Conservation (phyloP, 92 coral and sea anemone species). For the Epizoanthus illoricatus region DNA sequence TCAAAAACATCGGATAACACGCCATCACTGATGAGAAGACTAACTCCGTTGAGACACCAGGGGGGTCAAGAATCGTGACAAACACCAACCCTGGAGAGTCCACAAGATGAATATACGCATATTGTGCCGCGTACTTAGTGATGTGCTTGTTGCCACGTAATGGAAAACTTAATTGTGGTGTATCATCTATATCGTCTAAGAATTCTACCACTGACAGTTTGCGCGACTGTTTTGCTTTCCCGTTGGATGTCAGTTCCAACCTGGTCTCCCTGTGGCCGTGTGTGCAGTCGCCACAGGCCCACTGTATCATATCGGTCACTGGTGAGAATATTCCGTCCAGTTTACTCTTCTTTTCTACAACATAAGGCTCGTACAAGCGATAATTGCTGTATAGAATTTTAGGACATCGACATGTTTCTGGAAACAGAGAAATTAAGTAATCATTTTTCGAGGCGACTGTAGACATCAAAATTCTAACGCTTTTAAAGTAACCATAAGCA, state of each 20-base stretch:
- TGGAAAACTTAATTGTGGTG: slow-evolving; percentile 69
- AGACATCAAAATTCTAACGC: no score
- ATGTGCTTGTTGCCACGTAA: slow-evolving; percentile 65
- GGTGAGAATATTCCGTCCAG: slow-evolving; percentile 59
- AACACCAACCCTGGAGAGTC: slow-evolving; percentile 70
- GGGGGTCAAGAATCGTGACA: slow-evolving; percentile 45
- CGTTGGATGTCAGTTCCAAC: slow-evolving; percentile 46
- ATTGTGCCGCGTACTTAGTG: slow-evolving; percentile 48
- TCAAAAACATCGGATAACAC: slow-evolving; percentile 47
- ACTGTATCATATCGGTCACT: slow-evolving; percentile 44
- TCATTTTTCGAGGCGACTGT: neutral
- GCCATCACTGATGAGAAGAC: slow-evolving; percentile 34
- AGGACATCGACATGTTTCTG: slow-evolving; percentile 82
- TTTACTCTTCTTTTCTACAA: neutral
- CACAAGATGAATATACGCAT: slow-evolving; percentile 63
- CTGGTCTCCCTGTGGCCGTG: slow-evolving; percentile 66
- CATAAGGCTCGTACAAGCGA: slow-evolving; percentile 69
- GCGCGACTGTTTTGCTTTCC: slow-evolving; percentile 44
- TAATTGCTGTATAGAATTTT: slow-evolving; percentile 61
- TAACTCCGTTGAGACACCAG: slow-evolving; percentile 34
- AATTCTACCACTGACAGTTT: slow-evolving; percentile 48
- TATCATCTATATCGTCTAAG: slow-evolving; percentile 59
- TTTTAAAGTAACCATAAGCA: no score
- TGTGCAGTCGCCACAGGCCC: slow-evolving; percentile 68
- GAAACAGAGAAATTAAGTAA: neutral